A percentile compares a stretch with the other conserved stretches of the same genome.
These are phyloP conservation scores for Phaethornis superciliosus DNA, from an alignment of 2,113 vertebrate genomes.

Conservation along the genomic window DNA sequence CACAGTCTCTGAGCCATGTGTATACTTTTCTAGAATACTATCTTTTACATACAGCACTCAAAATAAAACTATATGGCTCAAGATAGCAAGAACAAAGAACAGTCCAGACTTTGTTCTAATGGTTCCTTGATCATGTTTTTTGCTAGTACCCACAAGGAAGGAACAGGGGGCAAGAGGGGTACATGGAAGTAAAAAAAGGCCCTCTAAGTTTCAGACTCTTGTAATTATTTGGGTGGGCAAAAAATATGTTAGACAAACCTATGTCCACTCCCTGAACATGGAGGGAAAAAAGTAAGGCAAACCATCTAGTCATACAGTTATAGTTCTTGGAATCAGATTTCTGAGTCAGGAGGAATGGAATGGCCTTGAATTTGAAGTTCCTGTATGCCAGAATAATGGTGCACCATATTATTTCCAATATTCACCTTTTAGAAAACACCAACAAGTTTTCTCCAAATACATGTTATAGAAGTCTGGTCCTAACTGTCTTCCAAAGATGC, in stretches of 20 bases:
- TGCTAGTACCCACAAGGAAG: not conserved
- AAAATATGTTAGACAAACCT: not conserved
- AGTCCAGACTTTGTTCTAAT: not conserved
- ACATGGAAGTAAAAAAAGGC: not conserved
- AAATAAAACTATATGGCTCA: not conserved
- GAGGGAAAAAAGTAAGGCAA: not conserved
- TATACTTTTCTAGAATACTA: not conserved
- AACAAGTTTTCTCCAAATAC: not conserved
- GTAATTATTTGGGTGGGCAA: not conserved
- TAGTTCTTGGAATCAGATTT: not conserved
- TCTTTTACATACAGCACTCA: not conserved
- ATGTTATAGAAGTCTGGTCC: not conserved
- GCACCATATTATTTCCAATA: not conserved
- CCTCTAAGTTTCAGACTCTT: not conserved
- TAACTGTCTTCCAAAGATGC: not conserved
- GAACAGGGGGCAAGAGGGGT: accelerated
- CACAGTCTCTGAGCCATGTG: not conserved
- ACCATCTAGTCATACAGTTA: too few relatives aligned
- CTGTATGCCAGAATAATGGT: not conserved
- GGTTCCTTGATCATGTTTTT: not conserved
- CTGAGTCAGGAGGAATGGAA: not conserved
- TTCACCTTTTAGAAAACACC: not conserved
- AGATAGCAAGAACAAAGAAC: not conserved
- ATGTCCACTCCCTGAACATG: not conserved
- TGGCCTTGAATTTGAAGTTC: not conserved